Percentiles rank a stretch among this genome's conserved stretches.
phyloP scores from a whole-genome alignment of 2,113 vertebrate genomes.

The Corythornis madagascariensis region DNA sequence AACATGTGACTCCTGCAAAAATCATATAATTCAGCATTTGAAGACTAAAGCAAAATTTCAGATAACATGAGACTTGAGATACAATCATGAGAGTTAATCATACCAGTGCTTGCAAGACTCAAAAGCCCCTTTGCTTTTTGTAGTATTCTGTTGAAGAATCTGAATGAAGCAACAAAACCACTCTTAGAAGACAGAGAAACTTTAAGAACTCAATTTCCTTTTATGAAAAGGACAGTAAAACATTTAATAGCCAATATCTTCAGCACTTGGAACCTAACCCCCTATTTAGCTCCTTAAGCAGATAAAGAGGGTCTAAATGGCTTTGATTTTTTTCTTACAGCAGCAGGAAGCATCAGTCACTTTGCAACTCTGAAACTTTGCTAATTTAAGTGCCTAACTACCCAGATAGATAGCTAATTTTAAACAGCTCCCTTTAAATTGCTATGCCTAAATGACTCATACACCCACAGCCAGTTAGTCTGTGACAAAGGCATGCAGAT shows the following conservation, averaged over 20 bases:
- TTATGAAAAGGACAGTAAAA: background rate
- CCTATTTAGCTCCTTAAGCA: background rate
- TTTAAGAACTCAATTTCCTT: background rate
- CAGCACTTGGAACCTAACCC: background rate
- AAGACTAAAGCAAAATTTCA: background rate
- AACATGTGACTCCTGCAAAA: background rate
- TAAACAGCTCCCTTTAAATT: constrained; percentile 18
- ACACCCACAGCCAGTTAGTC: background rate
- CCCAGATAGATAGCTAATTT: constrained; percentile 1
- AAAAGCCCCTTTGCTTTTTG: background rate
- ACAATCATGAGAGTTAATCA: background rate
- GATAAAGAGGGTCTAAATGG: background rate
- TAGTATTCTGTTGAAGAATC: background rate
- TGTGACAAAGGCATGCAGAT: constrained; percentile 39
- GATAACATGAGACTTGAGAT: background rate
- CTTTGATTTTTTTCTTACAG: background rate
- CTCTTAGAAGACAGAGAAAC: background rate
- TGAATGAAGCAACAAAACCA: background rate
- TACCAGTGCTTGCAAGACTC: background rate
- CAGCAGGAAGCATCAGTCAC: background rate
- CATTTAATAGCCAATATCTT: background rate
- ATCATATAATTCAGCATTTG: background rate
- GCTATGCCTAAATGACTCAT: constrained; percentile 6
- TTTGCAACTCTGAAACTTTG: background rate
- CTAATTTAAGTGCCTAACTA: constrained; percentile 20